phyloP scores from a whole-genome alignment of 2,888 invertebrate genomes.

The Drosophila conformis region DNA sequence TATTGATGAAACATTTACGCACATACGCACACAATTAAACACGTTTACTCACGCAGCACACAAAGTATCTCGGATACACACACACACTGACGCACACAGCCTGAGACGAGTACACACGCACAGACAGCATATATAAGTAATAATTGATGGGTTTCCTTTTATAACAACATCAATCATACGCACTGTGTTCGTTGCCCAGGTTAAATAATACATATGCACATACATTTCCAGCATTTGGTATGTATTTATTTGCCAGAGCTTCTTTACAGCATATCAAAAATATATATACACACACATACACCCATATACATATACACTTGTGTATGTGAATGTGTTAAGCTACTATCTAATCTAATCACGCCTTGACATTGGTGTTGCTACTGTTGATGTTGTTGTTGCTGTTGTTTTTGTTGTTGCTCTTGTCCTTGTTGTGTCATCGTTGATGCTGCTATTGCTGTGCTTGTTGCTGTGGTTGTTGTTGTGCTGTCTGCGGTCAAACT shows the following conservation, averaged over 20 bases:
- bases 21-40: slow-evolving; percentile 78
- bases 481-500: slow-evolving; percentile 38
- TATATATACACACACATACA: slow-evolving; percentile 4
- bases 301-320: slow-evolving; percentile 2
- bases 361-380: slow-evolving; percentile 21
- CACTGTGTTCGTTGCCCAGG: slow-evolving; percentile 62
- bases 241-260: slow-evolving; percentile 65
- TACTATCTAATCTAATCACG: slow-evolving; percentile 51
- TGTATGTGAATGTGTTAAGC: slow-evolving; percentile 34
- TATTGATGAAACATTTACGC: slow-evolving; percentile 79
- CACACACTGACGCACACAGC: slow-evolving; percentile 20
- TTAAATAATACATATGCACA: slow-evolving; percentile 55
- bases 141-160: slow-evolving; percentile 80
- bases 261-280: slow-evolving; percentile 52
- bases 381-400: slow-evolving; percentile 15
- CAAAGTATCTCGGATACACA: slow-evolving; percentile 42
- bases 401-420: slow-evolving; percentile 1
- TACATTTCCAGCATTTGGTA: slow-evolving; percentile 31
- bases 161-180: slow-evolving; percentile 78
- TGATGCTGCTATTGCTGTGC: slow-evolving; percentile 2
- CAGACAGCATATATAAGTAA: slow-evolving; percentile 59
- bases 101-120: slow-evolving; percentile 21
- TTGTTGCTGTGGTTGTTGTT: neutral
- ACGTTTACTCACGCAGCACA: slow-evolving; percentile 69
- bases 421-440: slow-evolving; percentile 2